Evolutionary conservation across 2,888 invertebrate genomes (phyloP).

Genomic region (Suillia variegata): DNA sequence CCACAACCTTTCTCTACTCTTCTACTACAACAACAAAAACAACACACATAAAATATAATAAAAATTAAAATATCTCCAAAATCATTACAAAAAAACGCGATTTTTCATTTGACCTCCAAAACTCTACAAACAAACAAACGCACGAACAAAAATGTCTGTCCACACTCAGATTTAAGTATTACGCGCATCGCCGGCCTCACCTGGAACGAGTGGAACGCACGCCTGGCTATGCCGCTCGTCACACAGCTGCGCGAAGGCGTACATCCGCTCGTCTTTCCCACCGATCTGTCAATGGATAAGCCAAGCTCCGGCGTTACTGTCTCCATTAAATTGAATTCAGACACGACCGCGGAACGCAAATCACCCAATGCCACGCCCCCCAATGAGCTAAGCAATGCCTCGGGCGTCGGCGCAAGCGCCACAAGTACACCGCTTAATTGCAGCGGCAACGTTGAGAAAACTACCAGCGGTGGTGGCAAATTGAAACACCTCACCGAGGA

Average conservation of each 20-base stretch:
- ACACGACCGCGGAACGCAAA: slow-evolving; percentile 40
- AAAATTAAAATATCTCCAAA: slow-evolving; percentile 24
- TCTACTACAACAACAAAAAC: too few relatives aligned
- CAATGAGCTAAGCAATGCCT: slow-evolving; percentile 31
- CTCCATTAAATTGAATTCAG: slow-evolving; percentile 21
- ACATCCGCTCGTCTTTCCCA: slow-evolving; percentile 60
- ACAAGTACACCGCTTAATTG: not conserved
- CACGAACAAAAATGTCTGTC: not conserved
- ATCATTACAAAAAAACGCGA: slow-evolving; percentile 11
- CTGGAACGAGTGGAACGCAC: slow-evolving; percentile 77
- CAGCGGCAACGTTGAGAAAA: not conserved
- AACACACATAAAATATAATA: slow-evolving; percentile 26
- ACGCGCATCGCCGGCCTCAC: slow-evolving; percentile 71
- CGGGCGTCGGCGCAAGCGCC: slow-evolving; percentile 40
- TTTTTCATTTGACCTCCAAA: not conserved
- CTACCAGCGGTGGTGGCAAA: slow-evolving; percentile 39
- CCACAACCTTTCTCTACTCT: too few relatives aligned
- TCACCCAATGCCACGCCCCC: slow-evolving; percentile 41
- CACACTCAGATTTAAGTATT: slow-evolving; percentile 77
- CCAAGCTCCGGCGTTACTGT: slow-evolving; percentile 29
- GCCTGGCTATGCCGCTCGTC: slow-evolving; percentile 75
- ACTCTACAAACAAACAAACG: slow-evolving; percentile 6
- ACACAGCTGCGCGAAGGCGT: slow-evolving; percentile 66
- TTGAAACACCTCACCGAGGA: slow-evolving; percentile 52
- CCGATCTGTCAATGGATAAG: slow-evolving; percentile 58